Base-by-base conservation (phyloP, 2,113 vertebrate species). In the Etia nguti region DNA sequence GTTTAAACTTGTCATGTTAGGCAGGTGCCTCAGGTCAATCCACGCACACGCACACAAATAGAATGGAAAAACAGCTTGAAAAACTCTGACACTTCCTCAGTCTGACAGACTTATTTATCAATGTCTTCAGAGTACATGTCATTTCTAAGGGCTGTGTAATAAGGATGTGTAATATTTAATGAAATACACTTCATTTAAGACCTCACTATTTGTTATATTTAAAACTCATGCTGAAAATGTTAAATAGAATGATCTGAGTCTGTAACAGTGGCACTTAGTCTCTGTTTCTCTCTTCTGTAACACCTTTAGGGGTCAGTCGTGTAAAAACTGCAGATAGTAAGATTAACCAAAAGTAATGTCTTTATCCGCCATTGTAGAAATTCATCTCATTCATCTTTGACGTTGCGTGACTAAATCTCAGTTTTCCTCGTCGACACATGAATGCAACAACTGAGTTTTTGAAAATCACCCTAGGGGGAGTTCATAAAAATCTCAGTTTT, bases 41-140 rank as follows among this genome's bases (percentile, higher is more conserved):
- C 16, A 62, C 18, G 13, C 10, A 13, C 31, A 8, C 5, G 1
- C 24, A 8, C 22, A 3, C 22, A 1, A 1, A 2, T 9, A 31
- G 16, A 62, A 11, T 62, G 50, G n/a, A 36, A 62, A 62, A 36
- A 34, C 38, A 43, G 13, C n/a, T 70, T 70, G 65, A 43, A 70
- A 70, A 70, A 6, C 36, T 54, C 18, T 41, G n/a, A 6, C n/a
- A 70, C 24, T 38, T 43, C 50, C 50, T 20, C 50, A 52, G 50
- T 20, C 50, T 8, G 50, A 52, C 50, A 52, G 6, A 52, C 8
- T 20, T n/a, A n/a, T n/a, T n/a, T n/a, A n/a, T n/a, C 26, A 8
- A n/a, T 24, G 12, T 15, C 36, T 24, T 70, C 29, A 16, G 26
- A 60, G 15, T 10, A 41, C n/a, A 70, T 41, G 11, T 43, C 5